Base-by-base conservation (phyloP, 2,113 vertebrate species). In the Scopus umbretta region DNA sequence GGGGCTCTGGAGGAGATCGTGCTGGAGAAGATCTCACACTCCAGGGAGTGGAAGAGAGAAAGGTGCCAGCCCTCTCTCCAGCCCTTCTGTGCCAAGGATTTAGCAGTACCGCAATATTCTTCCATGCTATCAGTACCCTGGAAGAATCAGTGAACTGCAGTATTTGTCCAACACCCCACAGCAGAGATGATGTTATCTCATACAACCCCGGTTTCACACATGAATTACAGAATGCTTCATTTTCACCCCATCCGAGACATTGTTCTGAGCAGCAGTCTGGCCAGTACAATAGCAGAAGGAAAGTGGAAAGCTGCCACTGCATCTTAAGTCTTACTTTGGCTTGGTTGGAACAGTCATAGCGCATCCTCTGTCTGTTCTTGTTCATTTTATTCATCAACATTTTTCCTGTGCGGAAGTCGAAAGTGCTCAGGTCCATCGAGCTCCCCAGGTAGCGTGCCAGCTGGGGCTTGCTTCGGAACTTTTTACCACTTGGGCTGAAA, bases 381-480 rank as follows among this genome's bases (percentile, higher is more conserved):
- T 98, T 99, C 96, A 99, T 98, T 94, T 99, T 99, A 97, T 99
- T 99, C 99, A 99, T 99, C 76, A 99, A 97, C 99, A 99, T 99
- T 62, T 99, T 99, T 23, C 99, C 99, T 0, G 99, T 99, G 86
- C 99, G 99, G 97, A 99, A 99, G 96, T 99, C 99, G 2, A 99
- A 99, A 40, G 99, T 98, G 97, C 99, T 98, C 80, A 99, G 98
- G 97, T 99, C 99, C 99, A 99, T 99, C 81, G 99, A 99, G 98
- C 99, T 99, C 9, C 99, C 99, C 93, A 99, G 97, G 98, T 99
- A 99, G 20, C 99, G 99, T 0, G 99, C 99, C 98, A 99, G 98
- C 98, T 99, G 99, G 11, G 99, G 99, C 96, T 99, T 99, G 98
- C 99, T 99, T 82, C 99, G 99, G 98, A 99, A 99, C 98, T 99